A percentile compares a stretch with the other conserved stretches of the same genome.
phyloP scores from a whole-genome alignment of 2,888 invertebrate genomes.

The Timema podura region DNA sequence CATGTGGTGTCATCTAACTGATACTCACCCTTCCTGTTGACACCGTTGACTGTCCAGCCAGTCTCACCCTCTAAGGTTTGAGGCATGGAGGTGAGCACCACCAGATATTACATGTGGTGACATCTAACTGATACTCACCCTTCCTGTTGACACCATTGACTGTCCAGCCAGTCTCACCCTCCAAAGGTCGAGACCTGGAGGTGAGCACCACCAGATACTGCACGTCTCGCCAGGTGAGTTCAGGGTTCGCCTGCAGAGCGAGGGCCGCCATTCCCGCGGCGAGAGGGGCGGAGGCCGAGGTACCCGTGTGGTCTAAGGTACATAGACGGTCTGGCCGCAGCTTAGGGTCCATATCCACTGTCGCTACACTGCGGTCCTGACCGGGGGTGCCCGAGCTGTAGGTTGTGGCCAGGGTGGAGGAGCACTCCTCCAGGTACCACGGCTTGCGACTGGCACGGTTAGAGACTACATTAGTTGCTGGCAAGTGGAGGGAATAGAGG shows the following conservation, averaged over 20 bases:
- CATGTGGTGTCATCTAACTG: too few species aligned
- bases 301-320: conserved; percentile 86
- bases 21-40: too few species aligned
- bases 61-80: too few species aligned
- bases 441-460: conserved; percentile 67
- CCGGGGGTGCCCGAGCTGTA: conserved; percentile 93
- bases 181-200: conserved; percentile 80
- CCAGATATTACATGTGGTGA: too few species aligned
- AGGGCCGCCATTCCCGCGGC: conserved; percentile 92
- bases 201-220: conserved; percentile 94
- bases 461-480: too few species aligned
- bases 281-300: conserved; percentile 89
- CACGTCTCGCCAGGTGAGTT: conserved; percentile 96
- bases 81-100: too few species aligned
- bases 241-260: conserved; percentile 89
- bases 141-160: conserved; percentile 30
- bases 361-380: conserved; percentile 89
- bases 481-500: too few species aligned
- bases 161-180: conserved; percentile 91
- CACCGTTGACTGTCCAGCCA: too few species aligned
- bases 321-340: conserved; percentile 84
- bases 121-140: too few species aligned
- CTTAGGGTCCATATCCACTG: conserved; percentile 88
- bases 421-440: conserved; percentile 99
- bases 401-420: conserved; percentile 94